A percentile compares a stretch with the other conserved stretches of the same genome.
phyloP scores from a whole-genome alignment of 2,888 invertebrate genomes.

The Hirtodrosophila duncani region DNA sequence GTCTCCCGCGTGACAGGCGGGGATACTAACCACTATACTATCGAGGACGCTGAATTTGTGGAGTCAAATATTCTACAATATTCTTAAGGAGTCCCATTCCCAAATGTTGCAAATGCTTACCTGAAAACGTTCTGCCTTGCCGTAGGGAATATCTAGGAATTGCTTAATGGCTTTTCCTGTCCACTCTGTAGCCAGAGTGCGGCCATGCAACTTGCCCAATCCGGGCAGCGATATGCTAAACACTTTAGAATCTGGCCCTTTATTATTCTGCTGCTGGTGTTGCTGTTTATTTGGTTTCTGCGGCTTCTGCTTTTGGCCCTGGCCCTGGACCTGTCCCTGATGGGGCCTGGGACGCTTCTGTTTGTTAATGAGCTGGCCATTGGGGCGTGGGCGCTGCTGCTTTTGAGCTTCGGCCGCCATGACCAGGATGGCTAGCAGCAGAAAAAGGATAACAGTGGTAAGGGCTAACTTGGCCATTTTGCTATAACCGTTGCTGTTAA shows the following conservation, averaged over 20 bases:
- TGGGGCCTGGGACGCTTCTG: slow-evolving; percentile 33
- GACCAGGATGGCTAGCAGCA: slow-evolving; percentile 37
- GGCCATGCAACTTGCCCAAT: slow-evolving; percentile 71
- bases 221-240: slow-evolving; percentile 56
- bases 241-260: slow-evolving; percentile 14
- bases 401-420: slow-evolving; percentile 39
- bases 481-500: slow-evolving; percentile 21
- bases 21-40: slow-evolving; percentile 27
- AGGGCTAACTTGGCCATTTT: slow-evolving; percentile 45
- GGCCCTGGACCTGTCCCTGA: slow-evolving; percentile 21
- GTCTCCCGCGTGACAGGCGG: slow-evolving; percentile 19
- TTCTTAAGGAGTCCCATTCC: too few species aligned
- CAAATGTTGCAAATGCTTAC: slow-evolving; percentile 32
- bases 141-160: slow-evolving; percentile 76
- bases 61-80: not conserved
- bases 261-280: slow-evolving; percentile 13
- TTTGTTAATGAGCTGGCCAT: slow-evolving; percentile 2
- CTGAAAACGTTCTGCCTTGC: slow-evolving; percentile 70
- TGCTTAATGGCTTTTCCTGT: slow-evolving; percentile 64
- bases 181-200: slow-evolving; percentile 66
- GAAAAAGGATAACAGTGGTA: too few species aligned
- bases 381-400: slow-evolving; percentile 16
- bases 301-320: slow-evolving; percentile 7
- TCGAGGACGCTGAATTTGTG: not conserved
- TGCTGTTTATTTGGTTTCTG: slow-evolving; percentile 11